phyloP scores from a whole-genome alignment of 64 coral and sea anemone genomes.

The Astreopora myriophthalma region DNA sequence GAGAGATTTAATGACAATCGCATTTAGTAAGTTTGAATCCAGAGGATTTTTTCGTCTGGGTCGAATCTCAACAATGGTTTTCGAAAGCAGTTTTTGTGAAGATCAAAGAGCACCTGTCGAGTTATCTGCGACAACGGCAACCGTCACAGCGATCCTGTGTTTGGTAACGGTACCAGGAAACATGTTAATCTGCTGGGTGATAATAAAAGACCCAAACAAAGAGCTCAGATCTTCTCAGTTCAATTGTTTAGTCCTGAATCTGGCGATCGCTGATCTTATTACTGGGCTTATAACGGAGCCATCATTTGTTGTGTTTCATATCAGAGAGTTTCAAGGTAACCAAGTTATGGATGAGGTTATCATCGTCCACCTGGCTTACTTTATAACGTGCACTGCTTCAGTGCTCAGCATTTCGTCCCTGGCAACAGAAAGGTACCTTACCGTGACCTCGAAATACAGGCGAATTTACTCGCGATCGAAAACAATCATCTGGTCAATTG shows the following conservation, averaged over 20 bases:
- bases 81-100: constrained; percentile 10
- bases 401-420: constrained; percentile 78
- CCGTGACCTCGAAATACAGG: constrained; percentile 50
- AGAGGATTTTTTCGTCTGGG: not conserved
- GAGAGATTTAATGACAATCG: not conserved
- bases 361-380: constrained; percentile 80
- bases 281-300: constrained; percentile 43
- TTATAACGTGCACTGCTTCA: constrained; percentile 79
- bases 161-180: constrained; percentile 60
- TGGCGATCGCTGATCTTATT: constrained; percentile 54
- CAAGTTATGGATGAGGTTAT: constrained; percentile 52
- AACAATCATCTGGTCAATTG: constrained; percentile 19
- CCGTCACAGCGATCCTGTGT: constrained; percentile 13
- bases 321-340: constrained; percentile 56
- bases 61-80: not conserved
- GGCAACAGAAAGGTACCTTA: constrained; percentile 68
- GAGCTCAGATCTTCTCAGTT: constrained; percentile 35
- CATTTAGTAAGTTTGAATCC: not conserved
- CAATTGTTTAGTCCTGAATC: constrained; percentile 65
- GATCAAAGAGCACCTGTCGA: constrained; percentile 29
- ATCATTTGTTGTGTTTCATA: constrained; percentile 47
- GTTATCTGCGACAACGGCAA: constrained; percentile 25
- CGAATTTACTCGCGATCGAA: constrained; percentile 16
- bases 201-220: constrained; percentile 60
- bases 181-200: constrained; percentile 43